Evolutionary conservation across 2,888 invertebrate genomes (phyloP), one percentile per base, ranked within the genome.

Genomic region (Dendrolimus pini): DNA sequence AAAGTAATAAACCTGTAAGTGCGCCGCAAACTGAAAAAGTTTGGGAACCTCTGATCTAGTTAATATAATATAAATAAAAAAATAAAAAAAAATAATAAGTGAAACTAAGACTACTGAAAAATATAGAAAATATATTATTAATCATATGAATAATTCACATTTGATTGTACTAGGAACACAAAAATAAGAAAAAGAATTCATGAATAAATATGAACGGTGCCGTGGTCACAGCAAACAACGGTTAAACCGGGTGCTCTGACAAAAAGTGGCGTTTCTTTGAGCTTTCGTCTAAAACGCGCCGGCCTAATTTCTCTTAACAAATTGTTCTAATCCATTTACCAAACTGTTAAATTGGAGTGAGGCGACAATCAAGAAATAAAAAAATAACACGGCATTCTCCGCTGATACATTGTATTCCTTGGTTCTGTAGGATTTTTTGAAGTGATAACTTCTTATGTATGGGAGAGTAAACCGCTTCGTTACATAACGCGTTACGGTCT

Each of bases 291-390:
- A 53, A 65, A 65, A 65, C 63, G 53, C 13, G 52, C 42, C 65
- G 72, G 65, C 74, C 78, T 74, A 75, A 78, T 79, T 81, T 80
- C 74, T 76, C 72, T 70, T 73, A 77, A 80, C 74, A 77, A 82
- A 78, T 77, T 77, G 76, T 75, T 74, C 72, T 79, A 80, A 81
- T 82, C 78, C 78, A 81, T 80, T 81, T 78, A 76, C 70, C 65
- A 64, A 72, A 75, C 70, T 70, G 73, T 68, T 66, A 71, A 80
- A 78, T 78, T 76, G 75, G 69, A 64, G 54, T 57, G 59, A 55
- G 57, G 71, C 72, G 71, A 74, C 71, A 73, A 74, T 74, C 65
- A 71, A 69, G 66, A 65, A 69, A 70, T 67, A n/a, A 68, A 71
- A 67, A 70, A 70, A 75, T 64, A 55, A 41, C 3, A 30, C 30